These are phyloP conservation scores for Cydia splendana DNA, from an alignment of 1,140 invertebrate genomes.

Conservation along the genomic window DNA sequence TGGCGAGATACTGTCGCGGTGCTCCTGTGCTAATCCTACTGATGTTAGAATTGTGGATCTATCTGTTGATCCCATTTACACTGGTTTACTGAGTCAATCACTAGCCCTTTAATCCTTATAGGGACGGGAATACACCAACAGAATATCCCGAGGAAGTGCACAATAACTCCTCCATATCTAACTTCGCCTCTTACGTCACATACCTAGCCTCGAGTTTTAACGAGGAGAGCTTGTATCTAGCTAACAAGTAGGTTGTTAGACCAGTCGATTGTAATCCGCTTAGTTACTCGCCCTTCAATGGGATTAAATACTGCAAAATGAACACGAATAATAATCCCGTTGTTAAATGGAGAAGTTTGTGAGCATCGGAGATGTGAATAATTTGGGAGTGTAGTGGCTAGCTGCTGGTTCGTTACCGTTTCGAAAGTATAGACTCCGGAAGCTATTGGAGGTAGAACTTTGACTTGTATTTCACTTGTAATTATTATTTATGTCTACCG, in stretches of 20 bases:
- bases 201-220: conserved; percentile 30
- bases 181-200: background rate
- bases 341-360: conserved; percentile 28
- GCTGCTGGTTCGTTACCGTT: background rate
- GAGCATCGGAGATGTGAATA: conserved; percentile 12
- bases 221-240: conserved; percentile 22
- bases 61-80: too few species aligned
- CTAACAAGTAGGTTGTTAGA: conserved; percentile 26
- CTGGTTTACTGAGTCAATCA: too few species aligned
- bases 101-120: background rate
- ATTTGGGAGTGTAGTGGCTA: conserved; percentile 16
- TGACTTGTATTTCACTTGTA: too few species aligned
- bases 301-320: conserved; percentile 31
- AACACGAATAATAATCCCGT: conserved; percentile 24
- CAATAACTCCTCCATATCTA: conserved; percentile 17
- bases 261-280: conserved; percentile 24
- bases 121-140: background rate
- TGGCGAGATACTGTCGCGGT: too few species aligned
- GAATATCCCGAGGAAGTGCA: background rate
- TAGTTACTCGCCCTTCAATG: conserved; percentile 29
- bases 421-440: too few species aligned
- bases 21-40: too few species aligned
- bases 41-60: too few species aligned
- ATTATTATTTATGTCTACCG: too few species aligned
- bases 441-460: too few species aligned